Conservation (phyloP, 1,140 invertebrate genomes). For the Heliconius hermathena region DNA sequence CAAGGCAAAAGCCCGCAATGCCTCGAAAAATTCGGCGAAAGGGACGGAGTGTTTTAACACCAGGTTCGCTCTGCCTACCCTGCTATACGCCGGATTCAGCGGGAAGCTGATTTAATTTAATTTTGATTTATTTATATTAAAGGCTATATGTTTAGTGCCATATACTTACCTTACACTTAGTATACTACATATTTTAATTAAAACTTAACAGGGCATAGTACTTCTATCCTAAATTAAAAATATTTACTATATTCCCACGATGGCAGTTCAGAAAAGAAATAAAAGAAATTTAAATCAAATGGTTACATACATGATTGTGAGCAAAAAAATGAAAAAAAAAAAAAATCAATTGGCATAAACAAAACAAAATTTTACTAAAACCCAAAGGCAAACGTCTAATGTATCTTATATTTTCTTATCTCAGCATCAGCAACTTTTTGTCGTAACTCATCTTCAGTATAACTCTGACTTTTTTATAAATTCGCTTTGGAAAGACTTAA, state of each 20-base stretch:
- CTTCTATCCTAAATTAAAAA: neutral
- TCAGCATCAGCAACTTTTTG: conserved; percentile 57
- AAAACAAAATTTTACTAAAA: conserved; percentile 24
- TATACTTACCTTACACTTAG: too few relatives aligned
- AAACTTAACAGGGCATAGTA: too few relatives aligned
- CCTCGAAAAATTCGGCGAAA: too few relatives aligned
- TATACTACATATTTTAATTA: too few relatives aligned
- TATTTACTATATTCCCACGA: neutral
- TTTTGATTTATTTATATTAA: too few relatives aligned
- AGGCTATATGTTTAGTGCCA: too few relatives aligned
- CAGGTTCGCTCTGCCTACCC: too few relatives aligned
- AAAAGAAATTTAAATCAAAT: neutral
- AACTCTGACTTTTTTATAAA: neutral
- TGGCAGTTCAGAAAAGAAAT: neutral
- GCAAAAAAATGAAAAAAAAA: neutral
- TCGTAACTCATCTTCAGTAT: conserved; percentile 46
- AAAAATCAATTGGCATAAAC: conserved; percentile 18
- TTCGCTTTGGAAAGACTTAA: neutral
- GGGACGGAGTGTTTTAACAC: too few relatives aligned
- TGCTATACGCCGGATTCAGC: too few relatives aligned
- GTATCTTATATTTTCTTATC: conserved; percentile 54
- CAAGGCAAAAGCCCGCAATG: too few relatives aligned
- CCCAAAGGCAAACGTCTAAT: conserved; percentile 37
- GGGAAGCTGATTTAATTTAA: too few relatives aligned
- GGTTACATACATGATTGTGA: neutral